Evolutionary conservation across 2,113 vertebrate species (phyloP), one percentile per base, ranked within the genome.

Genomic region (Hemicordylus capensis): DNA sequence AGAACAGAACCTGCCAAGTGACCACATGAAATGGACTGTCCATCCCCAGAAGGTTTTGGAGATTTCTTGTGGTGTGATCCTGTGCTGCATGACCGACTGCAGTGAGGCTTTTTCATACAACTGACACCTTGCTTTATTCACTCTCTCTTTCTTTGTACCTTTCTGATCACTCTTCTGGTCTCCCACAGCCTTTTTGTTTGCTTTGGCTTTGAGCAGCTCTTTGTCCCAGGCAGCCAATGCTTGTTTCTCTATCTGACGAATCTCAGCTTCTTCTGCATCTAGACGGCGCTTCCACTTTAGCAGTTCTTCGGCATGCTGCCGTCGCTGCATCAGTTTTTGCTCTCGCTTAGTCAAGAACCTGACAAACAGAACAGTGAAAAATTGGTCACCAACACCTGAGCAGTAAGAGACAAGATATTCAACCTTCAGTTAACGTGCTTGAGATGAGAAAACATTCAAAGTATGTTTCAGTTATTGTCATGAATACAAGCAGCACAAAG

Each of bases 261-360:
- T 97, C 89, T 98, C 98, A 1, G 97, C 97, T 83, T 99, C 98
- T 91, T 99, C 98, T 2, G 95, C 97, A 61, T 99, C 98, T 85
- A 99, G 95, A 22, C 98, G 96, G 48, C 97, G 96, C 76, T 98
- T 98, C 98, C 99, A 99, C 88, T 98, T 95, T 44, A 99, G 91
- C 76, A 99, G 89, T 73, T 99, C 98, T 85, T 99, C 98, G 0
- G 98, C 98, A 6, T 99, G 97, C 12, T 96, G 97, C 1, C 98
- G 97, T 39, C 99, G 96, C 28, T 98, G 98, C 96, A 98, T 98
- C 80, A 99, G 95, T 91, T 98, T 98, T 94, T 99, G 98, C 31
- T 99, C 98, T 56, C 98, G 94, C 93, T 99, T 99, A 0, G 98
- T 99, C 61, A 99, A 95, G 94, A 99, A 99, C 94, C 99, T 99